Conservation (phyloP, 2,888 invertebrate species). For the Nezara viridula region DNA sequence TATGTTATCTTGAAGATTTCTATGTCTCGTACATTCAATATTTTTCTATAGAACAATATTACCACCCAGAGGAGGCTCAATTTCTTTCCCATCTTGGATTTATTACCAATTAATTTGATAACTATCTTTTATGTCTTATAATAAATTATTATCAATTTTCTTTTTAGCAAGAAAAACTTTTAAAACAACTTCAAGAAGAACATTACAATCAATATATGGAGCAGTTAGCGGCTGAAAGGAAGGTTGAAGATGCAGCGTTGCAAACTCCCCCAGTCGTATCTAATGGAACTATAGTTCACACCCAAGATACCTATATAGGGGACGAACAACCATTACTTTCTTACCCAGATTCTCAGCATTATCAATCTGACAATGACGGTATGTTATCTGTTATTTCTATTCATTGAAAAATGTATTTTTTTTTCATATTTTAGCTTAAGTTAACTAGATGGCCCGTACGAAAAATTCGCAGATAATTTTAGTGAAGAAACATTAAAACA, state of each 20-base stretch:
- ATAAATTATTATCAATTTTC: no score
- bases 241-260: constrained; percentile 53
- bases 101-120: no score
- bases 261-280: constrained; percentile 48
- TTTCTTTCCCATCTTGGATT: no score
- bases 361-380: constrained; percentile 49
- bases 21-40: no score
- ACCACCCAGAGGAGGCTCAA: no score
- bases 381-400: background rate
- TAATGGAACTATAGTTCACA: constrained; percentile 47
- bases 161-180: constrained; percentile 89
- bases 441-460: no score
- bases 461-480: no score
- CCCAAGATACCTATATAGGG: constrained; percentile 32
- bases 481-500: no score
- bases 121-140: no score
- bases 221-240: constrained; percentile 75
- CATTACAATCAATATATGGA: constrained; percentile 99
- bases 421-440: background rate
- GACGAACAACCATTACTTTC: constrained; percentile 48
- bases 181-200: constrained; percentile 96
- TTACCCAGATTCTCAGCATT: constrained; percentile 37
- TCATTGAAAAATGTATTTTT: background rate
- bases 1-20: no score
- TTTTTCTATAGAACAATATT: no score